Evolutionary conservation across 2,113 vertebrate species (phyloP).

Genomic region (Hippocampus guttulatus): DNA sequence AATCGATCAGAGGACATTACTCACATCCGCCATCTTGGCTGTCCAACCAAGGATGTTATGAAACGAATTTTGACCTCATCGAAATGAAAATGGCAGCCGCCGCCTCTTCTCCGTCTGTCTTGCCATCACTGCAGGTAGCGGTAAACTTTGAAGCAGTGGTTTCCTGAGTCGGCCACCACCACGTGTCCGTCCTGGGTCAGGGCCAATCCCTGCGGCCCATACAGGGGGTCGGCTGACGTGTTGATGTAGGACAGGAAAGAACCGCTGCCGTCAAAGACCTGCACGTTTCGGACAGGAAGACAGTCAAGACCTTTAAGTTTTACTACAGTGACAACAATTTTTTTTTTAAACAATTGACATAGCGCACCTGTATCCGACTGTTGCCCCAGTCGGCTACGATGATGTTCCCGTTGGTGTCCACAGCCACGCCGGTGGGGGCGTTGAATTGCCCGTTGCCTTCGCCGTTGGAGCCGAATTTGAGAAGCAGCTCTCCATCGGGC

Average conservation of each 20-base stretch:
- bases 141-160: constrained; percentile 98
- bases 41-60: not conserved
- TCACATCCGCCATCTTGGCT: not conserved
- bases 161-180: constrained; percentile 96
- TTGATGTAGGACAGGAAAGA: constrained; percentile 98
- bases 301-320: not conserved
- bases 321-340: not conserved
- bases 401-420: constrained; percentile 94
- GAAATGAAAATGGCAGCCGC: not conserved
- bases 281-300: not conserved
- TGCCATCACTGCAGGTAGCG: constrained; percentile 87
- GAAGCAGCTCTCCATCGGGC: constrained; percentile 88
- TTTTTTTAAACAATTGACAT: too few relatives aligned
- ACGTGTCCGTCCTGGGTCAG: constrained; percentile 94
- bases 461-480: constrained; percentile 96
- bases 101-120: not conserved
- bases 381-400: constrained; percentile 98
- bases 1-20: not conserved
- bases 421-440: constrained; percentile 92
- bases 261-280: constrained; percentile 95
- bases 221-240: constrained; percentile 93
- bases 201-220: constrained; percentile 92
- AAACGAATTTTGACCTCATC: not conserved
- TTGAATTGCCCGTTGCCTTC: constrained; percentile 98
- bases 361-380: constrained; percentile 92